A percentile compares a stretch with the other conserved stretches of the same genome.
These are phyloP conservation scores for Lepidochrysops patricia DNA, from an alignment of 2,888 invertebrate species.

Conservation along the genomic window DNA sequence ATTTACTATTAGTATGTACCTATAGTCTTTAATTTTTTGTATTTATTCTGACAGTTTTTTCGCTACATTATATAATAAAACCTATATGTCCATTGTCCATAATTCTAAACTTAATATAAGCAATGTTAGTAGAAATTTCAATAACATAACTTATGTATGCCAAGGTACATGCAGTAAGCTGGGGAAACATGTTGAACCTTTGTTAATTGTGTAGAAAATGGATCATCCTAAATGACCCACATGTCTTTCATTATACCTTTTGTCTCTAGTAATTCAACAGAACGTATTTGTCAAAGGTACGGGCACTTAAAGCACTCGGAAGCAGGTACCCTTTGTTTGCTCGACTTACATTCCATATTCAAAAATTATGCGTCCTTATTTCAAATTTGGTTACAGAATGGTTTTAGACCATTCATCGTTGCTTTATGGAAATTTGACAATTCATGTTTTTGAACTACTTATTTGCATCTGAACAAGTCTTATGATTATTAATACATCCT, in stretches of 20 bases:
- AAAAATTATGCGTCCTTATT: conserved; percentile 53
- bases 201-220: conserved; percentile 5
- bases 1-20: too few species aligned
- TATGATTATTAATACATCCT: conserved; percentile 15
- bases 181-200: conserved; percentile 1
- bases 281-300: conserved; percentile 54
- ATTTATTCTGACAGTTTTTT: too few species aligned
- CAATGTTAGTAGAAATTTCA: neutral
- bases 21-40: too few species aligned
- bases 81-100: too few species aligned
- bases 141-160: neutral
- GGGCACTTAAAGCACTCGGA: conserved; percentile 47
- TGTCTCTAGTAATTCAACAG: conserved; percentile 50
- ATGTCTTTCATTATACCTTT: conserved; percentile 28
- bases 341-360: conserved; percentile 54
- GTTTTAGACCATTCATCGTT: conserved; percentile 26
- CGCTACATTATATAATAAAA: too few species aligned
- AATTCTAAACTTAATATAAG: neutral
- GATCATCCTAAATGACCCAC: conserved; percentile 15
- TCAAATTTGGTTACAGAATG: conserved; percentile 34
- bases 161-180: neutral
- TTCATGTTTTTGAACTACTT: conserved; percentile 40
- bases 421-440: conserved; percentile 43
- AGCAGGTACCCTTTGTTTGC: conserved; percentile 51
- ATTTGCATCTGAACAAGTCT: conserved; percentile 34